These are phyloP conservation scores for Nymphalis io DNA, from an alignment of 1,140 invertebrate species.

Conservation along the genomic window DNA sequence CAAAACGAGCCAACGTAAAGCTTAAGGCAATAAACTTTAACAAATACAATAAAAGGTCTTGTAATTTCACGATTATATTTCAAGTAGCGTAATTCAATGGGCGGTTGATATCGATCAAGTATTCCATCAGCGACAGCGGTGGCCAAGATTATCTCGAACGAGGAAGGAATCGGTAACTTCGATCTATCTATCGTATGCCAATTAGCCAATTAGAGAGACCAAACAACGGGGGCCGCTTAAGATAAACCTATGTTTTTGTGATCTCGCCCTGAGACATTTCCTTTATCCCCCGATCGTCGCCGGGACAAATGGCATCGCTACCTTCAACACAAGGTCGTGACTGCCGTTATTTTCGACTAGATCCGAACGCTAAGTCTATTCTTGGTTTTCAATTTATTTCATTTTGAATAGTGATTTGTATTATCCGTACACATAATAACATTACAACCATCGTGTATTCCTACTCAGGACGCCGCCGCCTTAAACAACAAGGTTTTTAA, in stretches of 20 bases:
- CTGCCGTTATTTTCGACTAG: constrained; percentile 29
- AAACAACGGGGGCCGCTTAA: constrained; percentile 56
- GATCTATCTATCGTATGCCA: constrained; percentile 74
- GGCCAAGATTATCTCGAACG: constrained; percentile 61
- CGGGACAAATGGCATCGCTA: constrained; percentile 32
- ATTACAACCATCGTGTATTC: too few relatives aligned
- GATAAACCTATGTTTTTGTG: constrained; percentile 66
- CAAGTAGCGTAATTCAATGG: constrained; percentile 70
- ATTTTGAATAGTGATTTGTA: not conserved
- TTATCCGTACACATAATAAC: not conserved
- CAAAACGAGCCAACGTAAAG: constrained; percentile 20
- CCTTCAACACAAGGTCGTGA: constrained; percentile 33
- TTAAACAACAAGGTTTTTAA: too few relatives aligned
- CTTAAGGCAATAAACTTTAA: constrained; percentile 33
- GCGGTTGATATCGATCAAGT: constrained; percentile 64
- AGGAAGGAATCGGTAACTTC: constrained; percentile 69
- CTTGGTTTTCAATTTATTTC: not conserved
- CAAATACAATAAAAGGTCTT: constrained; percentile 36
- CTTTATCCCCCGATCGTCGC: constrained; percentile 41
- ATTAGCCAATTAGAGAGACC: constrained; percentile 77
- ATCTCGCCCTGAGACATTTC: constrained; percentile 49
- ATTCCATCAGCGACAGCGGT: constrained; percentile 68
- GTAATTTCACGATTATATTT: constrained; percentile 41
- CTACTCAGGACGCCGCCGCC: too few relatives aligned
- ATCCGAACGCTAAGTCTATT: not conserved